Evolutionary conservation across 2,797 vertebrate species (phyloP), one percentile per base, ranked within the genome.

Genomic region (Threskiornis aethiopicus): DNA sequence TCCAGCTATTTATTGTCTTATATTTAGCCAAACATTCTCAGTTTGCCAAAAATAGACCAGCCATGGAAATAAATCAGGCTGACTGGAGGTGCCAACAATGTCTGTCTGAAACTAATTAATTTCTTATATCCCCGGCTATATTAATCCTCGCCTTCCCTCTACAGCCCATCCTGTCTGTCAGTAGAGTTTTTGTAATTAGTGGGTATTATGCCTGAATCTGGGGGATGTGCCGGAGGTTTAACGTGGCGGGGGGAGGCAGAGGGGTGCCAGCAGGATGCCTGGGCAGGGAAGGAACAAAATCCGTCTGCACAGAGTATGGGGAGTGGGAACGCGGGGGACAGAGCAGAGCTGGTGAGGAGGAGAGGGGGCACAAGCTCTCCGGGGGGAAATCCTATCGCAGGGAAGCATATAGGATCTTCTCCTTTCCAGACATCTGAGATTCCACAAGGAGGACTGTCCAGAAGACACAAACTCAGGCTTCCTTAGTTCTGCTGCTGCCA

Each of bases 91-190:
- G 94, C 93, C 93, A 91, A 76, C 80, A 8, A 79, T 35, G 92
- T 92, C 96, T 95, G 89, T 51, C 82, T 96, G 89, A 86, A 91
- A 70, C 90, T 84, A 92, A 97, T 96, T 84, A 96, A 95, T 94
- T 93, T 95, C 93, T 96, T 90, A 91, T 78, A 84, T 51, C 39
- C 64, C 58, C 22, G 1, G 85, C 90, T 89, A 49, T 91, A 67
- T 84, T 84, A 71, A 83, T 94, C 87, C 55, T 87, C 2, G 1
- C 37, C 79, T 18, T 54, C 42, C 76, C 80, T 37, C 66, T 25
- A 0, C 76, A 47, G 80, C 11, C 18, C 20, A 15, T 46, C 85
- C 78, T 65, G 88, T 24, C 83, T 85, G 87, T 22, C 93, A 20
- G 62, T 4, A 14, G 83, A 73, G 77, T 11, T 75, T 58, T 14